Evolutionary conservation across 2,888 invertebrate species (phyloP).

Genomic region (Cheilosia impressa): DNA sequence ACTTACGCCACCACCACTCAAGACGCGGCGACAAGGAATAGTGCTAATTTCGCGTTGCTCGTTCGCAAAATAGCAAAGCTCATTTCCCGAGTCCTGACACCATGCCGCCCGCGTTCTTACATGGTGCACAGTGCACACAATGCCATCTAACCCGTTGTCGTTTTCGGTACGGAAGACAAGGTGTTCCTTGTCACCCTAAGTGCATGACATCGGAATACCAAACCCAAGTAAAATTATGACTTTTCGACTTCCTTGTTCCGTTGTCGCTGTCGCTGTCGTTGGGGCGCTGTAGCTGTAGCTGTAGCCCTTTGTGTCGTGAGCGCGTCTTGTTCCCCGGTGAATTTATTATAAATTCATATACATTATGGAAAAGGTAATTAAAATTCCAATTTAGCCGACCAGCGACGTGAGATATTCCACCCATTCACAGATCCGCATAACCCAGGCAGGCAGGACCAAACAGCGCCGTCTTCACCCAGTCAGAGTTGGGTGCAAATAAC

Average conservation of each 20-base stretch:
- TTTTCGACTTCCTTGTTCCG: constrained; percentile 55
- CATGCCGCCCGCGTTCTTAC: not conserved
- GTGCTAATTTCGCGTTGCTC: constrained; percentile 69
- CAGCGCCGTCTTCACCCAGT: constrained; percentile 32
- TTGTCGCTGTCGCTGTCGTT: not conserved
- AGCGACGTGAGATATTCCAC: constrained; percentile 49
- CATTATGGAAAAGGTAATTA: constrained; percentile 78
- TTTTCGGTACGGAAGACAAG: constrained; percentile 67
- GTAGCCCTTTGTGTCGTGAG: constrained; percentile 41
- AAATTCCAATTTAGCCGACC: constrained; percentile 76
- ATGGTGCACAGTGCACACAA: constrained; percentile 26
- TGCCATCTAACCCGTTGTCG: constrained; percentile 36
- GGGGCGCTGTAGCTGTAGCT: constrained; percentile 12
- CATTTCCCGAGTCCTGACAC: constrained; percentile 57
- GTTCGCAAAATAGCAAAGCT: constrained; percentile 68
- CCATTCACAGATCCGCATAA: not conserved
- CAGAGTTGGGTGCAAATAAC: constrained; percentile 59
- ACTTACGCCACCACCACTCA: not conserved
- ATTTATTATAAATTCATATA: constrained; percentile 67
- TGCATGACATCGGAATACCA: constrained; percentile 69
- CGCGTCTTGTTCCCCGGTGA: constrained; percentile 17
- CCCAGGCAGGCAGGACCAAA: not conserved
- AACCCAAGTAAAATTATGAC: constrained; percentile 66
- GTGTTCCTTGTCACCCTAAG: constrained; percentile 70
- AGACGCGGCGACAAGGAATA: constrained; percentile 46